phyloP scores from a whole-genome alignment of 2,888 invertebrate genomes.

The Trachelus stipa region DNA sequence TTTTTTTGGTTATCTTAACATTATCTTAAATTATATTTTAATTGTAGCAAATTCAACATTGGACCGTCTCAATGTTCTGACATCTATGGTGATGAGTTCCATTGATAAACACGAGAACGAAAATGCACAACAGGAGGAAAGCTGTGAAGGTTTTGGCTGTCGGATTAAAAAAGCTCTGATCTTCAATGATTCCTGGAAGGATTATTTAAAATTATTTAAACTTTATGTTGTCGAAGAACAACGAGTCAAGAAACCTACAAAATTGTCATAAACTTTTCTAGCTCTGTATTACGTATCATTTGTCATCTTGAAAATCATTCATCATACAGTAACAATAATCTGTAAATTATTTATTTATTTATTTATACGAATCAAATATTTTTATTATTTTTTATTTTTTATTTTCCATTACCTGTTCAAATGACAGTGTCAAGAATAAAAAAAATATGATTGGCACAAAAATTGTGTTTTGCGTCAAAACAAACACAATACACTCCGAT shows the following conservation, averaged over 20 bases:
- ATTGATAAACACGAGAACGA: constrained; percentile 42
- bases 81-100: constrained; percentile 43
- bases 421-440: neutral
- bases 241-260: neutral
- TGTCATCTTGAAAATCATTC: neutral
- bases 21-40: neutral
- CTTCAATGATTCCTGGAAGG: constrained; percentile 45
- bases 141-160: constrained; percentile 68
- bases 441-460: neutral
- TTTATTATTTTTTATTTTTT: neutral
- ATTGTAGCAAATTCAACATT: constrained; percentile 33
- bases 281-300: neutral
- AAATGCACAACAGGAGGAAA: constrained; percentile 60
- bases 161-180: constrained; percentile 64
- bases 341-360: constrained; percentile 1
- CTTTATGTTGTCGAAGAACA: constrained; percentile 47
- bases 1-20: neutral
- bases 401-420: neutral
- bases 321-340: neutral
- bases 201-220: constrained; percentile 48
- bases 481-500: neutral
- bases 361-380: neutral
- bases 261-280: neutral
- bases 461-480: neutral
- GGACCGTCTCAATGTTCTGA: constrained; percentile 43